Conservation (phyloP, 2,797 vertebrate genomes). For the Coregonus sp. region DNA sequence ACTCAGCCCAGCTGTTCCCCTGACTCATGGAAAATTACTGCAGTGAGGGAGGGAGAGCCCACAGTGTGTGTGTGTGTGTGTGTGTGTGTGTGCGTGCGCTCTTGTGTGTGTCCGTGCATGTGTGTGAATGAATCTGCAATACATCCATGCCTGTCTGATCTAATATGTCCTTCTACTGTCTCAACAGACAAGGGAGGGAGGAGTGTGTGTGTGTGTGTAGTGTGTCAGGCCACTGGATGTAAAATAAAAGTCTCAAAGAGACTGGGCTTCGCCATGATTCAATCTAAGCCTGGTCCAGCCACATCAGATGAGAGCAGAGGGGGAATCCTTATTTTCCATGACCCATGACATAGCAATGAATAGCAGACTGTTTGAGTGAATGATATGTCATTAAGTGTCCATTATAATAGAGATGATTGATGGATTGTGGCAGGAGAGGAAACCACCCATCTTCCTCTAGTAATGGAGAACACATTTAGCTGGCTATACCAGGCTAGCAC, state of each 20-base stretch:
- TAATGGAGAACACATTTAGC: neutral
- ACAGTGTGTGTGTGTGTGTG: neutral
- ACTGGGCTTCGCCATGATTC: neutral
- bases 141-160: neutral
- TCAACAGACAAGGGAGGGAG: neutral
- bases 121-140: neutral
- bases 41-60: slow-evolving; percentile 2
- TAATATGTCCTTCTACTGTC: neutral
- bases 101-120: neutral
- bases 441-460: neutral
- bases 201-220: neutral
- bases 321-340: neutral
- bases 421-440: neutral
- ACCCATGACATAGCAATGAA: neutral
- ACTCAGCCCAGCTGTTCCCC: slow-evolving; percentile 34
- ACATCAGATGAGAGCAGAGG: neutral
- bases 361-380: neutral
- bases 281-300: neutral
- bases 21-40: slow-evolving; percentile 32
- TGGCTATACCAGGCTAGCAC: neutral
- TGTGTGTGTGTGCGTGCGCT: neutral
- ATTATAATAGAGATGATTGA: neutral
- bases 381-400: slow-evolving; percentile 1
- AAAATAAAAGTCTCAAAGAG: neutral
- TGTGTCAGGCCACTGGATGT: neutral